These are phyloP conservation scores for Lasioglossum villosulum DNA, from an alignment of 2,888 invertebrate species.

Conservation along the genomic window DNA sequence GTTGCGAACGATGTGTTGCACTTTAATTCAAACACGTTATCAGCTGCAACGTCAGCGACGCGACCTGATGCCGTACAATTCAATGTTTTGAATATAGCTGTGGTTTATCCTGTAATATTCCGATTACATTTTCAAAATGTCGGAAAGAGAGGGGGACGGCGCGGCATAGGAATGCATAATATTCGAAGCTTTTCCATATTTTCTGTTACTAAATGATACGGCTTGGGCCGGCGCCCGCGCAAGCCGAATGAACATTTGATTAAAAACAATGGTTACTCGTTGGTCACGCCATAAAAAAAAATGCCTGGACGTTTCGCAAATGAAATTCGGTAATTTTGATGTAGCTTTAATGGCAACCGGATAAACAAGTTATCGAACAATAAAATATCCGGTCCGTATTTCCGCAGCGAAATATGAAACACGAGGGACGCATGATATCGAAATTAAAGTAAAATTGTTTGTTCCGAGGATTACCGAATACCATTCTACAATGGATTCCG, in stretches of 20 bases:
- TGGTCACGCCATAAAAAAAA: not conserved
- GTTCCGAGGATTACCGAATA: not conserved
- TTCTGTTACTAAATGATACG: not conserved
- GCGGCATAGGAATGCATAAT: not conserved
- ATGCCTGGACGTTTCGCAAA: not conserved
- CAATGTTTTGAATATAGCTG: conserved; percentile 40
- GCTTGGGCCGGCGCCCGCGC: not conserved
- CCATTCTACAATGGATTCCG: not conserved
- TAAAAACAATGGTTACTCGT: not conserved
- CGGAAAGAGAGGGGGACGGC: not conserved
- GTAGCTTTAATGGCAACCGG: not conserved
- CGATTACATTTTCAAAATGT: conserved; percentile 14
- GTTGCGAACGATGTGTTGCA: conserved; percentile 43
- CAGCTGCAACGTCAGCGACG: conserved; percentile 47
- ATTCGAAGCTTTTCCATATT: not conserved
- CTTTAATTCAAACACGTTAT: conserved; percentile 60
- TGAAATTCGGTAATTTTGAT: not conserved
- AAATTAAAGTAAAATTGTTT: conserved; percentile 6
- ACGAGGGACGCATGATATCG: not conserved
- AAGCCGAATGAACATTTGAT: not conserved
- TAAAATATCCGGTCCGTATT: not conserved
- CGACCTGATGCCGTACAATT: conserved; percentile 18
- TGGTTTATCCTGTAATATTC: conserved; percentile 25
- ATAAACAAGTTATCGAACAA: conserved; percentile 6
- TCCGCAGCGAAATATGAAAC: not conserved